Conservation (phyloP, 2,888 invertebrate genomes). For the Biston betularia region DNA sequence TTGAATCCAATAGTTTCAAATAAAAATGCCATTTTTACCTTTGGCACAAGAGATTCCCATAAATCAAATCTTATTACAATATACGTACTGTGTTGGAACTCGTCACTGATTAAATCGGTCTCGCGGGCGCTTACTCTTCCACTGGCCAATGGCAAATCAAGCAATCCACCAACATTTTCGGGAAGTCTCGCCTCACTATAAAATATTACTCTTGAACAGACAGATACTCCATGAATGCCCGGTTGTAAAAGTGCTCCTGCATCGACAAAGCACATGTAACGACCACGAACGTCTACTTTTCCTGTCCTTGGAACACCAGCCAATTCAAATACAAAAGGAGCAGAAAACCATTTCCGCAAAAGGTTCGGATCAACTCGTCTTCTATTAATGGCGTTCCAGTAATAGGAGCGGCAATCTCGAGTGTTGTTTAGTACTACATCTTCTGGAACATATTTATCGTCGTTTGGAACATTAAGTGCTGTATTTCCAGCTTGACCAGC, state of each 20-base stretch:
- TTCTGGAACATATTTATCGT: conserved; percentile 67
- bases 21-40: conserved; percentile 60
- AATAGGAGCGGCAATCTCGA: conserved; percentile 60
- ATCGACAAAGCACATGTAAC: conserved; percentile 73
- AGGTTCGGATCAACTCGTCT: conserved; percentile 65
- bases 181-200: conserved; percentile 65
- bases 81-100: conserved; percentile 66
- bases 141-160: conserved; percentile 71
- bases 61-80: conserved; percentile 71
- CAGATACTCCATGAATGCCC: conserved; percentile 65
- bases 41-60: conserved; percentile 63
- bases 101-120: conserved; percentile 60
- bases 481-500: conserved; percentile 65
- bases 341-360: conserved; percentile 57
- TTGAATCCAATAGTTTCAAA: conserved; percentile 65
- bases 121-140: conserved; percentile 69
- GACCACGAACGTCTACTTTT: conserved; percentile 71
- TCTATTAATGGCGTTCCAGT: conserved; percentile 76
- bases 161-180: conserved; percentile 57
- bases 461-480: conserved; percentile 55
- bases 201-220: conserved; percentile 60
- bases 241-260: conserved; percentile 69
- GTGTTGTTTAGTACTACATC: conserved; percentile 54
- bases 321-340: conserved; percentile 70
- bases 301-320: conserved; percentile 73